These are phyloP conservation scores for Eubasilissa splendida DNA, from an alignment of 2,888 invertebrate species.

Conservation along the genomic window DNA sequence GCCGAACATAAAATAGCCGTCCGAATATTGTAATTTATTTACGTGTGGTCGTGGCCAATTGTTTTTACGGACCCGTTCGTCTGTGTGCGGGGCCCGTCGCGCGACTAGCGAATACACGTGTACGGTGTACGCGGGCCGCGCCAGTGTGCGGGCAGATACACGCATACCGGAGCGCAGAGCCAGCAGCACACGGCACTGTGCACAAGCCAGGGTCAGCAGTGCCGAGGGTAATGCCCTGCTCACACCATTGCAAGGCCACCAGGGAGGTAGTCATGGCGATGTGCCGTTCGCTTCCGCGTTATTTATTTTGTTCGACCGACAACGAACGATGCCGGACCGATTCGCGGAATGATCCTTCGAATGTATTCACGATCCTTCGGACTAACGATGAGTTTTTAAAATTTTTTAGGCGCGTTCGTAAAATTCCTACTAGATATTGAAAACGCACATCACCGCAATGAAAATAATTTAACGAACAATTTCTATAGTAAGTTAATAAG, in stretches of 20 bases:
- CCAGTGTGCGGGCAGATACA: slow-evolving; percentile 2
- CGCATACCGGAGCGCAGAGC: slow-evolving; percentile 1
- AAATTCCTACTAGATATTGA: no score
- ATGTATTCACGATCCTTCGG: no score
- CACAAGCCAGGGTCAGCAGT: slow-evolving; percentile 58
- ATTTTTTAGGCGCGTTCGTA: no score
- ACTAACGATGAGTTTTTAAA: no score
- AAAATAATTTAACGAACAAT: no score
- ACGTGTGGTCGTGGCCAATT: slow-evolving; percentile 44
- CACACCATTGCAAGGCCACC: slow-evolving; percentile 74
- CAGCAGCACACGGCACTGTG: slow-evolving; percentile 52
- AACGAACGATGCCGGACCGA: slow-evolving; percentile 11
- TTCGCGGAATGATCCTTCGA: slow-evolving; percentile 4
- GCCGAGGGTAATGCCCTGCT: slow-evolving; percentile 73
- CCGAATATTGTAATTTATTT: slow-evolving; percentile 43
- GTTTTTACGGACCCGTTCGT: slow-evolving; percentile 39
- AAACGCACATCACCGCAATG: no score
- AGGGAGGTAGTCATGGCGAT: slow-evolving; percentile 67
- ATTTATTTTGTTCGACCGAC: slow-evolving; percentile 15
- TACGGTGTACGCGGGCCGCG: not conserved
- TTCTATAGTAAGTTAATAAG: no score
- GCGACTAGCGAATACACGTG: not conserved
- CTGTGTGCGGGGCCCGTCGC: slow-evolving; percentile 43
- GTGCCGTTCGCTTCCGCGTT: slow-evolving; percentile 55
- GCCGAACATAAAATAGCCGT: slow-evolving; percentile 47